Base-by-base conservation (phyloP, 2,113 vertebrate genomes). In the Beaufortia kweichowensis region DNA sequence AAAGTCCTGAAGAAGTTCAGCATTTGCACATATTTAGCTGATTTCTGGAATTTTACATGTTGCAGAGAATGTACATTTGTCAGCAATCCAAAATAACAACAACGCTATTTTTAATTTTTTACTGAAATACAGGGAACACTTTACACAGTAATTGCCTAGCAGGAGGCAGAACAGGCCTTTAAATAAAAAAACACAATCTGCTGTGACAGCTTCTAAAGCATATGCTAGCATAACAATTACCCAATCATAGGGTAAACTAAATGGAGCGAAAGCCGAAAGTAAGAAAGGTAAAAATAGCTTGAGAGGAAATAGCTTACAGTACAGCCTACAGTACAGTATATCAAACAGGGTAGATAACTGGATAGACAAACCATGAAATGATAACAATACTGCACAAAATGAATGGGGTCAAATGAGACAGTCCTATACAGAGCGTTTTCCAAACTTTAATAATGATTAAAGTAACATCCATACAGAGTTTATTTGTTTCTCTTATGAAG, bases 221-320 rank as follows among this genome's bases (percentile, higher is more conserved):
- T 31, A 10, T 23, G 31, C n/a, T 19, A 39, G 19, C 29, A 56
- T 57, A 57, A 39, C 31, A 70, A 39, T 71, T 71, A 71, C 39
- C 68, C 50, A 57, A 33, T 57, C 31, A 35, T 56, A 28, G n/a
- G 2, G 11, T 14, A 33, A 68, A 7, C 26, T 29, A 50, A 29
- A 31, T 2, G 24, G 15, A 29, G 5, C 0, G 64, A 2, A 68
- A 31, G 19, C 15, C 0, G 31, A 70, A 71, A 35, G 55, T 4
- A 6, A 21, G 53, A 21, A 6, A 69, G 26, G 24, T 56, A 70
- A 56, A 70, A 57, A 35, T 56, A 57, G 50, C 17, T 24, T 19
- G 31, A 55, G 35, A 17, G 41, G n/a, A 55, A 56, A 23, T 14
- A 9, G 31, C 50, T 56, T 70, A n/a, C n/a, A n/a, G n/a, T n/a